Base-by-base conservation (phyloP, 2,113 vertebrate species). In the Coturnix japonica region DNA sequence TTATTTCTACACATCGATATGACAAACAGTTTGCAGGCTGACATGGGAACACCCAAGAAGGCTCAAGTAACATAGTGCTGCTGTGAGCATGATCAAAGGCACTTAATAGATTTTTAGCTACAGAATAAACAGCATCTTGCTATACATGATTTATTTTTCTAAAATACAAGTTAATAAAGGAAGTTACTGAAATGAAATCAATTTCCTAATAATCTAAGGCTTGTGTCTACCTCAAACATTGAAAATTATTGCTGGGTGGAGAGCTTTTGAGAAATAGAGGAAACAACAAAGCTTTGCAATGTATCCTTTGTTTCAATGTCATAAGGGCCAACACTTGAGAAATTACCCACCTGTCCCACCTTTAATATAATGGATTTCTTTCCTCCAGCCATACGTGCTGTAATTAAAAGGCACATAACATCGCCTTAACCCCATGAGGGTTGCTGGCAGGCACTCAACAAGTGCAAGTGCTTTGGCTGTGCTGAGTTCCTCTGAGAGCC, bases 301-400 rank as follows among this genome's bases (percentile, higher is more conserved):
- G 9, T n/a, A 26, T 10, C 33, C 53, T 47, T 44, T 3, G 0
- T 13, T 35, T 28, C 47, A 25, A 30, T 14, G 16, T 43, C 72
- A 43, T 30, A 65, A 18, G 26, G 18, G 19, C 6, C n/a, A 47
- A 7, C n/a, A 4, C 28, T 19, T 78, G 47, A 69, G 53, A 75
- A 43, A 16, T 30, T 11, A 77, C 53, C 9, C n/a, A 19, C 9
- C 18, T 31, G 5, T 17, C 35, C 43, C 60, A 56, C 11, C 12
- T 44, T 37, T 37, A 37, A 37, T 37, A 37, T 37, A 37, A 37
- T 37, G 37, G 37, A 37, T 37, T 37, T 37, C 37, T 37, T 37
- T 37, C 37, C 49, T 26, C 41, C 54, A 41, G 21, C 8, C 0
- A 1, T 26, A 23, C 6, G 22, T 54, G 37, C 35, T 21, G 60